phyloP scores from a whole-genome alignment of 1,140 invertebrate species.

The Parasteatoda tepidariorum region DNA sequence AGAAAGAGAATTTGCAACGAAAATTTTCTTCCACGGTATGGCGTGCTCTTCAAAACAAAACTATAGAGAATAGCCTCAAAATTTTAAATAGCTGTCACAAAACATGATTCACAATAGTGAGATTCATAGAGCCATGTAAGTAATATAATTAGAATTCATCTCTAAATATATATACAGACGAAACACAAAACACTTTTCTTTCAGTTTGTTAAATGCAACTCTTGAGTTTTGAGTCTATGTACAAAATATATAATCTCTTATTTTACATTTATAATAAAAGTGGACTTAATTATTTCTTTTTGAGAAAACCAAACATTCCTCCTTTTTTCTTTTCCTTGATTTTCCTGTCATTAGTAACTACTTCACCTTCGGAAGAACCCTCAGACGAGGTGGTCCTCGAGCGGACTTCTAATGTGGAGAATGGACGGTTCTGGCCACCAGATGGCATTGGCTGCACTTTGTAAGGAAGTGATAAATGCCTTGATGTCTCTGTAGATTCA shows the following conservation, averaged over 20 bases:
- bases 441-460: slow-evolving; percentile 10
- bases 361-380: slow-evolving; percentile 59
- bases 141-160: background rate
- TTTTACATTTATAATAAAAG: slow-evolving; percentile 42
- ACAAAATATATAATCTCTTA: slow-evolving; percentile 53
- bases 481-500: slow-evolving; percentile 12
- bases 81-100: background rate
- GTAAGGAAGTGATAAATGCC: slow-evolving; percentile 55
- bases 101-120: background rate
- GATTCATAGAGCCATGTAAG: background rate
- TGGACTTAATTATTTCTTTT: slow-evolving; percentile 40
- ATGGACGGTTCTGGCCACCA: slow-evolving; percentile 26
- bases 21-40: too few relatives aligned
- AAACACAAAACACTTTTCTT: background rate
- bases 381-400: slow-evolving; percentile 53
- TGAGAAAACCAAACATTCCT: slow-evolving; percentile 54
- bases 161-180: background rate
- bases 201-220: background rate
- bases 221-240: slow-evolving; percentile 4
- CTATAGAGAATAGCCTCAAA: background rate
- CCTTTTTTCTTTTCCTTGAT: slow-evolving; percentile 55
- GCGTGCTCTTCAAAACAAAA: background rate
- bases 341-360: slow-evolving; percentile 31
- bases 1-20: too few relatives aligned
- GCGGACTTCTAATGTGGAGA: background rate